Evolutionary conservation across 2,888 invertebrate species (phyloP).

Genomic region (Brenthis ino): DNA sequence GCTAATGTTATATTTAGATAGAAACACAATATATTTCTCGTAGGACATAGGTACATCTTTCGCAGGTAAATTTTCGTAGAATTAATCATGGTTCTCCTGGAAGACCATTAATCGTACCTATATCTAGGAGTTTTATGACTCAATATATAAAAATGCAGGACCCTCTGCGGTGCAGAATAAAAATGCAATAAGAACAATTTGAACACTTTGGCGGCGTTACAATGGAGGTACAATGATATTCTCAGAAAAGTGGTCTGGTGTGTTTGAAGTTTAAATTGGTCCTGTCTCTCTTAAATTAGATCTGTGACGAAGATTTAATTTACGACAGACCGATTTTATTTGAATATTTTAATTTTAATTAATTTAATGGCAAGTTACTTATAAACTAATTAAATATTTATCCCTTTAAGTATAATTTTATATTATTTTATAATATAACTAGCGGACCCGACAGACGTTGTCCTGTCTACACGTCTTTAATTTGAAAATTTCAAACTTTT

Average conservation of each 20-base stretch:
- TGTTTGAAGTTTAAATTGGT: conserved; percentile 12
- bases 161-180: conserved; percentile 23
- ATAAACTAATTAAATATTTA: no score
- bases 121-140: conserved; percentile 19
- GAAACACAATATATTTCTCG: no score
- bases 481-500: no score
- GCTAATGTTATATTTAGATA: no score
- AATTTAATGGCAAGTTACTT: neutral
- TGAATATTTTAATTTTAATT: conserved; percentile 3
- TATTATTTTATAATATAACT: no score
- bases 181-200: conserved; percentile 35
- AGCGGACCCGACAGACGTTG: no score
- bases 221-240: conserved; percentile 17
- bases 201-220: conserved; percentile 27
- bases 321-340: conserved; percentile 1
- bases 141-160: conserved; percentile 29
- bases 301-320: neutral
- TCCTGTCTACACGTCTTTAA: no score
- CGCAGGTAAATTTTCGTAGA: no score
- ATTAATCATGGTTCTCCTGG: no score
- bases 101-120: no score
- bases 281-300: neutral
- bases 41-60: no score
- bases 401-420: no score
- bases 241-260: conserved; percentile 13